Conservation (phyloP, 2,113 vertebrate species). For the Brachyhypopomus gauderio region DNA sequence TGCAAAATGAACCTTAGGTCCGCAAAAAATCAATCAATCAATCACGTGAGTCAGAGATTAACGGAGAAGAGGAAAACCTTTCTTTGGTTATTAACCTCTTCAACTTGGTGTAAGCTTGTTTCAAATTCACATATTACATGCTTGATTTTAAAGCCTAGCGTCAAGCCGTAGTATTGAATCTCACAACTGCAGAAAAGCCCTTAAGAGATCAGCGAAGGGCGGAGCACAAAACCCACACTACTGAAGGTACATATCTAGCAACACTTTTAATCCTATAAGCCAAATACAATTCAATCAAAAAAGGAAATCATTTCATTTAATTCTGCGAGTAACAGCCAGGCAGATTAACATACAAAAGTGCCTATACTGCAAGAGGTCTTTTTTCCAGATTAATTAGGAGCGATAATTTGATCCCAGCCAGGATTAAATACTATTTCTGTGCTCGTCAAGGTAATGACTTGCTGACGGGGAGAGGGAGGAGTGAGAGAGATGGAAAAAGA, state of each 20-base stretch:
- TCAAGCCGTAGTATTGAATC: not conserved
- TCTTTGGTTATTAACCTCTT: no score
- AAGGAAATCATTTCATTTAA: constrained; percentile 34
- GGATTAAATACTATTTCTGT: constrained; percentile 31
- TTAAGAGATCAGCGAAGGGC: not conserved
- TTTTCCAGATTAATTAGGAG: constrained; percentile 44
- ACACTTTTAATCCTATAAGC: constrained; percentile 71
- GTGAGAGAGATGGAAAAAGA: not conserved
- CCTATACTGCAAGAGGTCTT: constrained; percentile 23
- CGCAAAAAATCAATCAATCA: no score
- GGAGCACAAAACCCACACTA: not conserved
- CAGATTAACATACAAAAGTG: constrained; percentile 49
- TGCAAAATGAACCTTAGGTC: no score
- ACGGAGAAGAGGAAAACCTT: no score
- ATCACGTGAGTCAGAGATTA: no score
- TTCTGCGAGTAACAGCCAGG: constrained; percentile 18
- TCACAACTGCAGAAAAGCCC: not conserved
- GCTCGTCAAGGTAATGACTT: constrained; percentile 20
- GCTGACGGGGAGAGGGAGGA: not conserved
- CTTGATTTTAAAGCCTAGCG: no score
- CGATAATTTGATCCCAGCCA: constrained; percentile 40
- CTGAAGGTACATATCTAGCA: constrained; percentile 61
- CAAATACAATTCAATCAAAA: constrained; percentile 45
- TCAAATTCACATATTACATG: not conserved
- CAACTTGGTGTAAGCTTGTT: constrained; percentile 17